phyloP scores from a whole-genome alignment of 2,888 invertebrate species.

The Andrena hattorfiana region DNA sequence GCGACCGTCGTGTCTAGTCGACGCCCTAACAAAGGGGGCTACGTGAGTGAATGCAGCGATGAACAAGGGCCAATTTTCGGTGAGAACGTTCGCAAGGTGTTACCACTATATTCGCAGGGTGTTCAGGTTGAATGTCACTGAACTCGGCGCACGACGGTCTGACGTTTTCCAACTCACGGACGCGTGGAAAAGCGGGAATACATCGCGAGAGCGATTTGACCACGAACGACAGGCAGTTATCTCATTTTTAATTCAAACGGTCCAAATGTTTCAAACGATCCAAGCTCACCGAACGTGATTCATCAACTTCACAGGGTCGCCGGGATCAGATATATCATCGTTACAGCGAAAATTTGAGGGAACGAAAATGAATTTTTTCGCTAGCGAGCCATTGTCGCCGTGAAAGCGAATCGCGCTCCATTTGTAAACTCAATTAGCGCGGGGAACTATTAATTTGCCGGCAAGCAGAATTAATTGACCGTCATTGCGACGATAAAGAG shows the following conservation, averaged over 20 bases:
- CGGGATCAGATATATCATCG: slow-evolving; percentile 20
- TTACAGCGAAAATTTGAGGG: slow-evolving; percentile 4
- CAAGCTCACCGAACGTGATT: slow-evolving; percentile 4
- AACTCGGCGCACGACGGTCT: no score
- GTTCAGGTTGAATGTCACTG: no score
- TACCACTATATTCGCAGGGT: no score
- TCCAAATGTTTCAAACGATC: not conserved
- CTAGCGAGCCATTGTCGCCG: slow-evolving; percentile 16
- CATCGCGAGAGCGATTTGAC: not conserved
- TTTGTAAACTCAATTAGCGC: slow-evolving; percentile 61
- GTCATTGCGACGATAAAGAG: slow-evolving; percentile 58
- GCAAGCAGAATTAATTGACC: slow-evolving; percentile 56
- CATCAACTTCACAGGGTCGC: slow-evolving; percentile 10
- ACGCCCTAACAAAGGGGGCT: slow-evolving; percentile 20
- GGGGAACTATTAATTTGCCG: slow-evolving; percentile 53
- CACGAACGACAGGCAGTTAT: not conserved
- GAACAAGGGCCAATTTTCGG: not conserved
- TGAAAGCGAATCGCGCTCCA: slow-evolving; percentile 51
- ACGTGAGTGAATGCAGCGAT: not conserved
- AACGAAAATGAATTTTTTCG: slow-evolving; percentile 49
- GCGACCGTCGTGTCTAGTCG: slow-evolving; percentile 4
- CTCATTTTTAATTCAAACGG: not conserved
- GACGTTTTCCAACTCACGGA: not conserved
- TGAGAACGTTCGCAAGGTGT: not conserved
- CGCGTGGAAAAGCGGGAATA: not conserved